Evolutionary conservation across 2,113 vertebrate genomes (phyloP).

Genomic region (Lamprotornis superbus): DNA sequence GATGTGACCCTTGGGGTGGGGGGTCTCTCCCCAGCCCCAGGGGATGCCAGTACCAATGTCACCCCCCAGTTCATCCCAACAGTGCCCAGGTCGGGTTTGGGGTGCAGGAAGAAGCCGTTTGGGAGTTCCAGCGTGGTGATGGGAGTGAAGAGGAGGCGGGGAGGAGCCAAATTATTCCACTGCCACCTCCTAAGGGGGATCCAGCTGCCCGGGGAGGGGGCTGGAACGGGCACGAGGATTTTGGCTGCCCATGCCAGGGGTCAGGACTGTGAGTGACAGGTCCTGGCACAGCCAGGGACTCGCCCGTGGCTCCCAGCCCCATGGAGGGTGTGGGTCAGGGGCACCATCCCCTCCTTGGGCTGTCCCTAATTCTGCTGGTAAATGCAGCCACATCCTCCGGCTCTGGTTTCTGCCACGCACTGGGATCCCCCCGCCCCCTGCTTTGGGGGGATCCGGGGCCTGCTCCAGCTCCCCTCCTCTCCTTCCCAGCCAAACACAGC

Average conservation of each 20-base stretch:
- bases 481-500: neutral
- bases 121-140: neutral
- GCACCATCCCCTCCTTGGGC: rapidly evolving
- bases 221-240: rapidly evolving
- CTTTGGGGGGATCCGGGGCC: neutral
- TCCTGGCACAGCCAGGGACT: neutral
- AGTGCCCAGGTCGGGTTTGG: neutral
- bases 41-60: neutral
- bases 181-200: neutral
- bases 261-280: neutral
- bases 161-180: neutral
- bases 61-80: neutral
- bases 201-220: neutral
- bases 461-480: neutral
- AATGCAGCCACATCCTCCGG: neutral
- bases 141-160: rapidly evolving
- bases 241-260: neutral
- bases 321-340: rapidly evolving
- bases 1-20: neutral
- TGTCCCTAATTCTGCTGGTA: neutral
- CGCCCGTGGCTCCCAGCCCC: neutral
- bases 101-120: rapidly evolving
- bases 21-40: neutral
- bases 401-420: neutral
- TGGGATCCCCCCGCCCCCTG: neutral